Evolutionary conservation across 2,113 vertebrate genomes (phyloP).

Genomic region (Amblyopsis rosae): DNA sequence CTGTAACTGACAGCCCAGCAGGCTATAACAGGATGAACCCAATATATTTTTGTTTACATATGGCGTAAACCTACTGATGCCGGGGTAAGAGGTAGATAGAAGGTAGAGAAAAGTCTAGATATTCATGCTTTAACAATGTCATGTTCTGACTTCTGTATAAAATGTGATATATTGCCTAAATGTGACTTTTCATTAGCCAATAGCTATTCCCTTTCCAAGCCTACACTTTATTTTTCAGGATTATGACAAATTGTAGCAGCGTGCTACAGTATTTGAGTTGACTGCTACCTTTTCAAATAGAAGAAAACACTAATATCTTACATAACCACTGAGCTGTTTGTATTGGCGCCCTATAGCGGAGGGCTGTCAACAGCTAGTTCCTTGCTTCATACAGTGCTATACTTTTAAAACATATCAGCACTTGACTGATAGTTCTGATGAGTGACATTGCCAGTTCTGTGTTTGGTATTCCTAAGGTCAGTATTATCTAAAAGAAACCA

Average conservation of each 20-base stretch:
- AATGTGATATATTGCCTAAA: too few relatives aligned
- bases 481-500: conserved; percentile 24
- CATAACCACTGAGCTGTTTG: conserved; percentile 55
- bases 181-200: too few relatives aligned
- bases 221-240: too few relatives aligned
- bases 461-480: conserved; percentile 45
- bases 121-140: conserved; percentile 23
- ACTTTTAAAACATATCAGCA: conserved; percentile 47
- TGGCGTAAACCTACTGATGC: neutral
- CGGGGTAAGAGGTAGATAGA: conserved; percentile 2
- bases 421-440: conserved; percentile 53
- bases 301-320: conserved; percentile 16
- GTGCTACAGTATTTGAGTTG: neutral
- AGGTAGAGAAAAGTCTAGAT: conserved; percentile 8
- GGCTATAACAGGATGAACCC: conserved; percentile 33
- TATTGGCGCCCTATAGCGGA: conserved; percentile 55
- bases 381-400: conserved; percentile 55
- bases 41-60: conserved; percentile 26
- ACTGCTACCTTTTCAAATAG: too few relatives aligned
- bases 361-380: conserved; percentile 61
- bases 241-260: too few relatives aligned
- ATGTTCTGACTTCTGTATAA: neutral
- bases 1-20: conserved; percentile 29
- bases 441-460: conserved; percentile 48
- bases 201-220: too few relatives aligned